Percentiles rank a stretch among this genome's conserved stretches.
phyloP scores from a whole-genome alignment of 2,797 vertebrate species.

The Anguilla anguilla region DNA sequence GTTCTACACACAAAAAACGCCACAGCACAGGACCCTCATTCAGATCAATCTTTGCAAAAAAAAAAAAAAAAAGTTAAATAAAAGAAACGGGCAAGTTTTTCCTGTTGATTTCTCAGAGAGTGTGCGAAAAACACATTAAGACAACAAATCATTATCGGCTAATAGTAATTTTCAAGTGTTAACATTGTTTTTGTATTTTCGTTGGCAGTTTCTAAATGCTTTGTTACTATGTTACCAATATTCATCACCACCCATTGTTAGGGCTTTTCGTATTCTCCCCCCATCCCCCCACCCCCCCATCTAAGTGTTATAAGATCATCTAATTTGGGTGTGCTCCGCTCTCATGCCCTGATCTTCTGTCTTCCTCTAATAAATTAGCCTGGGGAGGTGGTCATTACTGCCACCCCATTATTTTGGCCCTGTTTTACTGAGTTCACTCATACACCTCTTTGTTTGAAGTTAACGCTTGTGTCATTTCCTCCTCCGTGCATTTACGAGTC shows the following conservation, averaged over 20 bases:
- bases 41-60: background rate
- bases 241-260: background rate
- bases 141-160: background rate
- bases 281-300: constrained; percentile 1
- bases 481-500: constrained; percentile 57
- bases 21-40: background rate
- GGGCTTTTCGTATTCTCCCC: constrained; percentile 7
- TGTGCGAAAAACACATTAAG: background rate
- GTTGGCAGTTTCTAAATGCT: background rate
- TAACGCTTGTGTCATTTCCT: constrained; percentile 63
- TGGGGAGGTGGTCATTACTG: constrained; percentile 50
- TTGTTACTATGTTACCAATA: background rate
- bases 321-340: constrained; percentile 14
- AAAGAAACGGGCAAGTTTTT: background rate
- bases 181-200: background rate
- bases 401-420: constrained; percentile 54
- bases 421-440: constrained; percentile 64
- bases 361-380: constrained; percentile 56
- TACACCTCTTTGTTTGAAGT: constrained; percentile 69
- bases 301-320: constrained; percentile 27
- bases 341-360: constrained; percentile 35
- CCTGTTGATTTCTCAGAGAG: background rate
- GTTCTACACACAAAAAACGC: background rate
- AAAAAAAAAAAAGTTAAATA: background rate
- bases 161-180: background rate